These are phyloP conservation scores for Ammodytes dubius DNA, from an alignment of 2,113 vertebrate genomes.

Conservation along the genomic window DNA sequence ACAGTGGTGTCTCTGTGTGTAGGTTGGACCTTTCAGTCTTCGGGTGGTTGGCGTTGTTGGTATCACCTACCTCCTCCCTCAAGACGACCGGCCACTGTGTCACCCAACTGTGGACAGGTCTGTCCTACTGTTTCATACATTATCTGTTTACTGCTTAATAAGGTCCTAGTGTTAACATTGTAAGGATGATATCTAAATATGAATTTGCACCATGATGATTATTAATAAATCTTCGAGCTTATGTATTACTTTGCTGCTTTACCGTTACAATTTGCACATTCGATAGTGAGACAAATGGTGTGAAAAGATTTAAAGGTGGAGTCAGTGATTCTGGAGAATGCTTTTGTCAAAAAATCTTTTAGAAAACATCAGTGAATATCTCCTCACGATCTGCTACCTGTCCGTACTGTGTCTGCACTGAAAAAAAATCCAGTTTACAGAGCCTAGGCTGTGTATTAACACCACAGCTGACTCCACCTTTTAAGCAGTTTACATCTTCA, in stretches of 20 bases:
- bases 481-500: too few species aligned
- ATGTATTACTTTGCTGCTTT: too few species aligned
- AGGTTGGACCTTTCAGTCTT: conserved; percentile 97
- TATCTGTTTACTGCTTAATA: neutral
- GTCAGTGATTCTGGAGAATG: too few species aligned
- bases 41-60: conserved; percentile 97
- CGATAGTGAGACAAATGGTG: neutral
- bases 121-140: conserved; percentile 22
- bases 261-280: neutral
- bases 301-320: neutral
- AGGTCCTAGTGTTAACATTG: neutral
- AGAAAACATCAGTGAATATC: too few species aligned
- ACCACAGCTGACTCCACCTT: too few species aligned
- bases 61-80: conserved; percentile 97
- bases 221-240: neutral
- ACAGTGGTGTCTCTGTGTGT: neutral
- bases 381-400: too few species aligned
- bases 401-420: too few species aligned
- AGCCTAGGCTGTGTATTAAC: too few species aligned
- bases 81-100: conserved; percentile 95
- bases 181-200: too few species aligned
- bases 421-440: too few species aligned
- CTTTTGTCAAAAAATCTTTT: too few species aligned
- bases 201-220: too few species aligned
- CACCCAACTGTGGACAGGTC: conserved; percentile 97